Percentiles rank a stretch among this genome's conserved stretches.
These are phyloP conservation scores for Tenthredo amoena DNA, from an alignment of 2,888 invertebrate genomes.

Conservation along the genomic window DNA sequence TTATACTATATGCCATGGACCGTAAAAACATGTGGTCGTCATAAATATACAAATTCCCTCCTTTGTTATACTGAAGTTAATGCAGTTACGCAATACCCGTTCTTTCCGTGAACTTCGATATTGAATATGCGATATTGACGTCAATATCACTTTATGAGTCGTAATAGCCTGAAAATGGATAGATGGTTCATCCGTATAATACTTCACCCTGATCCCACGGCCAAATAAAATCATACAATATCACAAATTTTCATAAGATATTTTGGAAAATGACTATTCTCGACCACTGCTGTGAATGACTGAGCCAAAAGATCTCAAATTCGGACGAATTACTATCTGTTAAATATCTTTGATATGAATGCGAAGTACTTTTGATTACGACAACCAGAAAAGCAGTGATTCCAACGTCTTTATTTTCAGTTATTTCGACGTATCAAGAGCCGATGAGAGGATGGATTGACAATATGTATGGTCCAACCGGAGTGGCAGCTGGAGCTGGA, in stretches of 20 bases:
- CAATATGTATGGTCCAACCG: slow-evolving; percentile 94
- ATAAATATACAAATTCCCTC: not conserved
- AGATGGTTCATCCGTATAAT: not conserved
- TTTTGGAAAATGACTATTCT: not conserved
- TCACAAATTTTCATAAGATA: too few species aligned
- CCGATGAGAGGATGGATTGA: slow-evolving; percentile 93
- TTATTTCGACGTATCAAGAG: slow-evolving; percentile 85
- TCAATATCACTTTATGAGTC: not conserved
- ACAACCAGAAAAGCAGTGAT: not conserved
- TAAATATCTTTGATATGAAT: not conserved
- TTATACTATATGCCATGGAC: not conserved
- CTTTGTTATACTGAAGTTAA: not conserved
- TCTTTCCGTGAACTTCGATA: not conserved
- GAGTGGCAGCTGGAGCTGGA: slow-evolving; percentile 86
- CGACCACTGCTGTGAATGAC: not conserved
- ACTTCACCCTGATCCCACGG: not conserved
- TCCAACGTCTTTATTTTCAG: slow-evolving; percentile 72
- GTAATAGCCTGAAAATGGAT: not conserved
- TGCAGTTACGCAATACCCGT: not conserved
- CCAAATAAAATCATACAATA: not conserved
- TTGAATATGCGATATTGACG: not conserved
- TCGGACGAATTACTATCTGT: not conserved
- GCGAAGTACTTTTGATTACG: not conserved
- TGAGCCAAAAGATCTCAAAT: not conserved
- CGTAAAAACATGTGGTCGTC: not conserved